Evolutionary conservation across 2,797 vertebrate genomes (phyloP), one percentile per base, ranked within the genome.

Genomic region (Iguana delicatissima): DNA sequence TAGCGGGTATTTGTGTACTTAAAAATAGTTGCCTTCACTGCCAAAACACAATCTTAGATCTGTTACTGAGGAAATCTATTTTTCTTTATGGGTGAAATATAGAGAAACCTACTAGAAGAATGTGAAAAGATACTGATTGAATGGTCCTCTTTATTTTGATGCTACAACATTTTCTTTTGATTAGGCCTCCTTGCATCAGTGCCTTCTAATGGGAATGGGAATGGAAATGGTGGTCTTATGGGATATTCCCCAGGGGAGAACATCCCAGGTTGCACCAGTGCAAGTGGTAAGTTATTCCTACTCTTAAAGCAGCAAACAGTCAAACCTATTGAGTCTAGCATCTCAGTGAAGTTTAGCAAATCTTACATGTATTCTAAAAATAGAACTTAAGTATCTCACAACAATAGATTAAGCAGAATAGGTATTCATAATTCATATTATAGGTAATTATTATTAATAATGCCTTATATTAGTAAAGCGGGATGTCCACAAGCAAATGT

Each of bases 161-260:
- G 46, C 22, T 10, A 88, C 1, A 85, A 0, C 73, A 0, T 93
- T 91, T 92, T 89, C 90, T 2, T 0, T 42, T 93, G 35, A n/a
- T 93, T 95, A 99, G 99, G 98, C 85, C 97, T 99, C 94, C 97
- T 99, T 95, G 98, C 98, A 93, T 97, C 98, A 74, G 98, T 99
- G 95, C 98, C 98, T 95, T 98, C 97, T 93, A 98, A 98, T 94
- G 96, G 97, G 80, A 98, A 92, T 93, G 96, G 96, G 87, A 97
- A 97, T 67, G 95, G 96, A 16, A 98, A 98, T 89, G 96, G 97
- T 62, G 97, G 98, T 82, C 94, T 97, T 91, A 97, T 98, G 97
- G 96, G 97, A 79, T 97, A 98, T 94, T 97, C 97, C 83, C 94
- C 96, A 72, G 97, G 97, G 90, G 97, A 98, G 92, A 96, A 93